phyloP scores from a whole-genome alignment of 2,888 invertebrate species.

The Leptinotarsa tumamoca region DNA sequence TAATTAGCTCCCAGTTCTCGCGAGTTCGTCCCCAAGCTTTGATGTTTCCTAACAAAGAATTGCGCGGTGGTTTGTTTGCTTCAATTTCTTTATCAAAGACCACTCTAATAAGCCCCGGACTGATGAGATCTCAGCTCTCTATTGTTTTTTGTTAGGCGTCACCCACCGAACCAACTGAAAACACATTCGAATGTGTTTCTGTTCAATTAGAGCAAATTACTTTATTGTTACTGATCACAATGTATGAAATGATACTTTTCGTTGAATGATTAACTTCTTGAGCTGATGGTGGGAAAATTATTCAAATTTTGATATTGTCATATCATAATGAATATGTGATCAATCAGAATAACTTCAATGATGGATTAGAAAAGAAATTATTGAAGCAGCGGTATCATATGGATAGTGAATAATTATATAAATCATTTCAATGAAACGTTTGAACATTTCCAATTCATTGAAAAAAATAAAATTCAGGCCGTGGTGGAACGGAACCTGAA shows the following conservation, averaged over 20 bases:
- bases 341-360: too few species aligned
- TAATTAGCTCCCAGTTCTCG: conserved; percentile 1
- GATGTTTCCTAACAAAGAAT: conserved; percentile 32
- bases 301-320: too few species aligned
- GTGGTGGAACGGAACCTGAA: too few species aligned
- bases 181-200: conserved; percentile 8
- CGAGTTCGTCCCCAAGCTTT: conserved; percentile 16
- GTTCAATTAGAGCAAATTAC: conserved; percentile 18
- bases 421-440: too few species aligned
- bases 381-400: too few species aligned
- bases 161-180: conserved; percentile 5
- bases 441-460: too few species aligned
- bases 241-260: not conserved
- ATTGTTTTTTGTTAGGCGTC: conserved; percentile 14
- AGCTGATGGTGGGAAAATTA: too few species aligned
- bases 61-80: conserved; percentile 28
- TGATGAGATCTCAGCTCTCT: conserved; percentile 1
- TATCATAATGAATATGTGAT: too few species aligned
- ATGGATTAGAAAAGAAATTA: too few species aligned
- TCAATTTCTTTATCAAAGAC: conserved; percentile 25
- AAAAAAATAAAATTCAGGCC: too few species aligned
- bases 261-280: not conserved
- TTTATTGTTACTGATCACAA: not conserved
- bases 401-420: too few species aligned
- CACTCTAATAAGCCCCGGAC: conserved; percentile 26